Evolutionary conservation across 2,888 invertebrate species (phyloP).

Genomic region (Alviniconcha strummeri): DNA sequence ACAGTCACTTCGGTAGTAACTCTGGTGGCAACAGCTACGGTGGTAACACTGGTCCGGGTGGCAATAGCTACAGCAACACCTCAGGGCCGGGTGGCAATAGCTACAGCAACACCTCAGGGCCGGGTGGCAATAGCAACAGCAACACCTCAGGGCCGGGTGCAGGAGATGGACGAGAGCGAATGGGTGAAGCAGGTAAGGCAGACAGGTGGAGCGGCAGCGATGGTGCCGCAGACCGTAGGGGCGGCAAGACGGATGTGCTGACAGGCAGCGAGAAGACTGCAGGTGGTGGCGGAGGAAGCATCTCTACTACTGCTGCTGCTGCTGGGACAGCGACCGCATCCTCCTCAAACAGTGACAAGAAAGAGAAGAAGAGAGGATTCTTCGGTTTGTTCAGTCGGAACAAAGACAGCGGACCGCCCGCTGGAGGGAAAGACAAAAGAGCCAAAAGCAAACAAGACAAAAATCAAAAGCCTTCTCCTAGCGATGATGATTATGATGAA

Average conservation of each 20-base stretch:
- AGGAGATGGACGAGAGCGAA: too few species aligned
- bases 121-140: neutral
- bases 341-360: neutral
- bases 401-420: neutral
- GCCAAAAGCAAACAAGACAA: neutral
- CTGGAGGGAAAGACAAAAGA: neutral
- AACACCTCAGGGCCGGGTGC: neutral
- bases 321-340: neutral
- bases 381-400: conserved; percentile 13
- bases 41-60: neutral
- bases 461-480: too few species aligned
- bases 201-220: too few species aligned
- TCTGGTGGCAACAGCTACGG: conserved; percentile 18
- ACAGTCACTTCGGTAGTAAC: neutral
- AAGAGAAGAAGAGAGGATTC: conserved; percentile 14
- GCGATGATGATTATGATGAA: neutral
- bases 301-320: neutral
- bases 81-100: neutral
- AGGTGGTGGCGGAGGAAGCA: neutral
- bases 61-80: neutral
- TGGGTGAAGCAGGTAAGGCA: too few species aligned
- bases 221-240: neutral
- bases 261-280: neutral
- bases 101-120: neutral
- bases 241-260: neutral